phyloP scores from a whole-genome alignment of 2,113 vertebrate species.

The Oreochromis niloticus region DNA sequence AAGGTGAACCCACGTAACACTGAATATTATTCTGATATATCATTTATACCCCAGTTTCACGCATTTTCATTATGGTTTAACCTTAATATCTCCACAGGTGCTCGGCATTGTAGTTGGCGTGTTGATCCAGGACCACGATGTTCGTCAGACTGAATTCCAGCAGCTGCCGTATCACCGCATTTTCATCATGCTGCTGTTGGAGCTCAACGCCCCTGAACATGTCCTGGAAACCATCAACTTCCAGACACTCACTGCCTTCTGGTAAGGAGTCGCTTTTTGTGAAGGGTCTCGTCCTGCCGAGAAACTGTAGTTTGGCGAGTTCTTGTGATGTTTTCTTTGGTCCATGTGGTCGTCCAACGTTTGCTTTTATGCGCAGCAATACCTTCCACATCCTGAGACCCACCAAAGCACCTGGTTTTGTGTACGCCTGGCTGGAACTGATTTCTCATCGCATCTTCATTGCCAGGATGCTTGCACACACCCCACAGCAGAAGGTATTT shows the following conservation, averaged over 20 bases:
- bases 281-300: no score
- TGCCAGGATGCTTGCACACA: constrained; percentile 98
- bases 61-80: fast-evolving
- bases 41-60: background rate
- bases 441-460: constrained; percentile 99
- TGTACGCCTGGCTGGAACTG: constrained; percentile 98
- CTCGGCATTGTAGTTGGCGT: constrained; percentile 97
- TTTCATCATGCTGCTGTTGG: constrained; percentile 97
- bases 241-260: constrained; percentile 98
- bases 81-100: constrained; percentile 71
- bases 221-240: constrained; percentile 99
- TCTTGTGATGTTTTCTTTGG: background rate
- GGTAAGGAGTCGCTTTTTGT: constrained; percentile 66
- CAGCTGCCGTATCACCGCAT: constrained; percentile 97
- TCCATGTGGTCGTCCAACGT: background rate
- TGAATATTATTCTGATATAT: background rate
- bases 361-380: constrained; percentile 77
- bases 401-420: constrained; percentile 98
- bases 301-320: no score
- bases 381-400: constrained; percentile 99
- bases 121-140: constrained; percentile 95
- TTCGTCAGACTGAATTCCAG: constrained; percentile 96
- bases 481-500: constrained; percentile 95
- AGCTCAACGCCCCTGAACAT: constrained; percentile 97
- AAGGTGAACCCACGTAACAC: constrained; percentile 64